A percentile compares a stretch with the other conserved stretches of the same genome.
Conservation (phyloP, 1,140 invertebrate genomes). For the Ostrea denselamellosa region DNA sequence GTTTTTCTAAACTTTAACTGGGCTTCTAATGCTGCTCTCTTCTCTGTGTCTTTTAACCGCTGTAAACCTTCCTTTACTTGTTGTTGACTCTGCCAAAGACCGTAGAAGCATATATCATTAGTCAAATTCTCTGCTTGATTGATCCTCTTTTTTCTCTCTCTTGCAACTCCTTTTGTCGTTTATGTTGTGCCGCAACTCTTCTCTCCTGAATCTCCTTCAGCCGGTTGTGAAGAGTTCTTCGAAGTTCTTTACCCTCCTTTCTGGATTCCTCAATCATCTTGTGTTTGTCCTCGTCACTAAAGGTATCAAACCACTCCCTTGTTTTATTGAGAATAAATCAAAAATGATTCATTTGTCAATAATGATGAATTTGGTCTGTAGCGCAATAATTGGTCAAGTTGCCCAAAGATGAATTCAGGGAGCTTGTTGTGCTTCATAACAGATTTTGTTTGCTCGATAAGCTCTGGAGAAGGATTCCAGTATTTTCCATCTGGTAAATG, state of each 20-base stretch:
- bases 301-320: slow-evolving; percentile 45
- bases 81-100: slow-evolving; percentile 51
- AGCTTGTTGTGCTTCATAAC: slow-evolving; percentile 48
- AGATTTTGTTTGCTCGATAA: slow-evolving; percentile 37
- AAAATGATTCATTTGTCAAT: slow-evolving; percentile 48
- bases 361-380: slow-evolving; percentile 49
- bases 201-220: slow-evolving; percentile 50
- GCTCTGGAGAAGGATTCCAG: slow-evolving; percentile 15
- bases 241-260: slow-evolving; percentile 46
- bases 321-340: slow-evolving; percentile 52
- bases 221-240: slow-evolving; percentile 45
- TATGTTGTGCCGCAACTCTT: slow-evolving; percentile 41
- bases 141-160: slow-evolving; percentile 40
- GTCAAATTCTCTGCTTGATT: slow-evolving; percentile 47
- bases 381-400: slow-evolving; percentile 37
- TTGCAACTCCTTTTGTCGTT: slow-evolving; percentile 46
- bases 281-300: slow-evolving; percentile 27
- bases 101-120: slow-evolving; percentile 55
- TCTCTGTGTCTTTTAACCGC: too few species aligned
- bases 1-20: too few species aligned
- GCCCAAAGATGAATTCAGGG: slow-evolving; percentile 47
- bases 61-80: slow-evolving; percentile 45
- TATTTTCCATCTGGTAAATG: slow-evolving; percentile 45
- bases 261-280: slow-evolving; percentile 31
- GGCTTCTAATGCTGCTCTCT: too few species aligned